Conservation (phyloP, 2,113 vertebrate genomes). For the Gobio gobio region DNA sequence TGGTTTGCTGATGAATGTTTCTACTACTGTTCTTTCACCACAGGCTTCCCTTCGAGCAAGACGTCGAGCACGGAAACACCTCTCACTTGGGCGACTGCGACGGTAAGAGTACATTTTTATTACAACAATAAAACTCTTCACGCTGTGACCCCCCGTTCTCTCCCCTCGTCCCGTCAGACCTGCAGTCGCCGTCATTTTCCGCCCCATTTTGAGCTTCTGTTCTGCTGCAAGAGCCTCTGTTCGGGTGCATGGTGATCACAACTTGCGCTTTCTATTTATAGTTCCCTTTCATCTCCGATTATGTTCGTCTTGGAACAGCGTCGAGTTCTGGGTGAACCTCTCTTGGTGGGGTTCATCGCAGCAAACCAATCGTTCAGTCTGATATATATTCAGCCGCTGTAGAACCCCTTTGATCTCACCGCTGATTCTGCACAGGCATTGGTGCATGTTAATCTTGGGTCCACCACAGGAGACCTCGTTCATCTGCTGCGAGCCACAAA, state of each 20-base stretch:
- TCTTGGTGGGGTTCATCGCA: conserved; percentile 14
- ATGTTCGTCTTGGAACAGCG: background rate
- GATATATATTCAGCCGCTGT: conserved; percentile 60
- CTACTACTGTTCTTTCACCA: conserved; percentile 56
- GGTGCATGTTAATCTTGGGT: conserved; percentile 72
- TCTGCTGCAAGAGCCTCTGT: background rate
- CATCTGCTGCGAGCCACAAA: conserved; percentile 62
- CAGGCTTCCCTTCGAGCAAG: conserved; percentile 90
- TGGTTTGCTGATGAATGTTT: conserved; percentile 64
- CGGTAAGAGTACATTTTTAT: conserved; percentile 76
- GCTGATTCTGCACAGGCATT: conserved; percentile 66
- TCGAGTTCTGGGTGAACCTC: conserved; percentile 11
- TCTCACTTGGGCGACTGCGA: conserved; percentile 93
- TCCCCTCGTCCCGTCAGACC: background rate
- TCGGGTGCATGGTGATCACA: background rate
- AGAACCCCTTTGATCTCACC: conserved; percentile 72
- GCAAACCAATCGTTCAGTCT: conserved; percentile 63
- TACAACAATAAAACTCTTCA: background rate
- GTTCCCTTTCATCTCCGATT: conserved; percentile 21
- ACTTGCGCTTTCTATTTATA: conserved; percentile 19
- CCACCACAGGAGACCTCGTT: conserved; percentile 69
- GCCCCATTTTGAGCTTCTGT: conserved; percentile 10
- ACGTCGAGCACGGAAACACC: conserved; percentile 86
- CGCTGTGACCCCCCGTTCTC: conserved; percentile 12
- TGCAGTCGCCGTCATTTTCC: background rate